Conservation (phyloP, 2,888 invertebrate genomes). For the Morpho deidamia region DNA sequence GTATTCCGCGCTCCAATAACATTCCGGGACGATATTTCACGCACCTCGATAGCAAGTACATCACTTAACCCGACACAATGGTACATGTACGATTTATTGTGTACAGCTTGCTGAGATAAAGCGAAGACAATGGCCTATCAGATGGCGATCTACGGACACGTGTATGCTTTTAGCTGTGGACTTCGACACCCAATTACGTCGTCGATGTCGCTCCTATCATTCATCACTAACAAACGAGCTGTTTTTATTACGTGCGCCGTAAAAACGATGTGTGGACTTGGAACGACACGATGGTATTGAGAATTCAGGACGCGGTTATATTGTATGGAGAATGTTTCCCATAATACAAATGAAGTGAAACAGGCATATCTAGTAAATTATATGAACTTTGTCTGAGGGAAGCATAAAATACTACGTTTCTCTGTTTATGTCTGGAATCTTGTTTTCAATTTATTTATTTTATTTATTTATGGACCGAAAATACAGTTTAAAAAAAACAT, state of each 20-base stretch:
- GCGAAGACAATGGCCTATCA: conserved; percentile 69
- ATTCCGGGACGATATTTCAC: conserved; percentile 53
- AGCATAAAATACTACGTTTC: too few species aligned
- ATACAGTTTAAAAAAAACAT: too few species aligned
- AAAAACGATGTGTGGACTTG: conserved; percentile 11
- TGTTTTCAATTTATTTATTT: too few species aligned
- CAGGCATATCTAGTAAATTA: too few species aligned
- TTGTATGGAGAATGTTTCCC: not conserved
- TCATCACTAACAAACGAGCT: conserved; percentile 64
- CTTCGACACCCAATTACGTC: conserved; percentile 73
- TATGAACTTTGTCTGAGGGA: too few species aligned
- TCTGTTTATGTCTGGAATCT: too few species aligned
- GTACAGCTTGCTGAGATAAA: conserved; percentile 61
- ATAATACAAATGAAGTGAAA: too few species aligned
- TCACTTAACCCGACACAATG: conserved; percentile 44
- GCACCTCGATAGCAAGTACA: conserved; percentile 38
- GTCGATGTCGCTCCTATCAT: conserved; percentile 51
- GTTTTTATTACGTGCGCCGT: conserved; percentile 41
- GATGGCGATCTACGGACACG: conserved; percentile 57
- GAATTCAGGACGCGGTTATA: conserved; percentile 1
- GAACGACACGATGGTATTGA: not conserved
- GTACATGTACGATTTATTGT: conserved; percentile 70
- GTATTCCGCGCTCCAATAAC: conserved; percentile 64
- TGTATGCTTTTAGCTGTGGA: conserved; percentile 72
- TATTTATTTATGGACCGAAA: too few species aligned